Percentiles rank a stretch among this genome's conserved stretches.
Evolutionary conservation across 1,140 invertebrate species (phyloP).

Genomic region (Dufourea novaeangliae): DNA sequence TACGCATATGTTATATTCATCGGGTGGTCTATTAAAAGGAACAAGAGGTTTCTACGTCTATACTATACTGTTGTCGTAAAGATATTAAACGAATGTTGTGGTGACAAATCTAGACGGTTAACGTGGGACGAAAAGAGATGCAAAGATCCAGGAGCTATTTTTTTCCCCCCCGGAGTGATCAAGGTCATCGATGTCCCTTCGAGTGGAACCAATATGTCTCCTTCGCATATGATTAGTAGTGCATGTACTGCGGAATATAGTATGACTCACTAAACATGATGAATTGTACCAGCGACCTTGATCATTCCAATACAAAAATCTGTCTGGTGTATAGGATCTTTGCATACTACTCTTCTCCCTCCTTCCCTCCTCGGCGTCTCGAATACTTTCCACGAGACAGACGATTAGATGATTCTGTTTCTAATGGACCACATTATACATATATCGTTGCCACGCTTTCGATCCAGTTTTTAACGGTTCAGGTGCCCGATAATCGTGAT

Average conservation of each 20-base stretch:
- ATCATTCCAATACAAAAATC: not conserved
- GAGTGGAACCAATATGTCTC: not conserved
- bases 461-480: constrained; percentile 29
- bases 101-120: no score
- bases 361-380: not conserved
- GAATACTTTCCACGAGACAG: not conserved
- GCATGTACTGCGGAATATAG: not conserved
- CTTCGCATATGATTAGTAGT: not conserved
- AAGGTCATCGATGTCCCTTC: not conserved
- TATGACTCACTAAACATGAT: not conserved
- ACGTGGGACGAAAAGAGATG: not conserved
- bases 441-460: not conserved
- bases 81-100: no score
- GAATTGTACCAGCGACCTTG: not conserved
- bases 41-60: no score
- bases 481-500: constrained; percentile 52
- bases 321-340: not conserved
- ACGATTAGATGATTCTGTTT: not conserved
- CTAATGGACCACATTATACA: not conserved
- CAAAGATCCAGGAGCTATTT: constrained; percentile 2
- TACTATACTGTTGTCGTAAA: no score
- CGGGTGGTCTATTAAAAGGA: not conserved
- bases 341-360: not conserved
- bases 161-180: not conserved
- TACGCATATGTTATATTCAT: not conserved